phyloP scores from a whole-genome alignment of 2,888 invertebrate genomes.

The Synanthedon myopaeformis region DNA sequence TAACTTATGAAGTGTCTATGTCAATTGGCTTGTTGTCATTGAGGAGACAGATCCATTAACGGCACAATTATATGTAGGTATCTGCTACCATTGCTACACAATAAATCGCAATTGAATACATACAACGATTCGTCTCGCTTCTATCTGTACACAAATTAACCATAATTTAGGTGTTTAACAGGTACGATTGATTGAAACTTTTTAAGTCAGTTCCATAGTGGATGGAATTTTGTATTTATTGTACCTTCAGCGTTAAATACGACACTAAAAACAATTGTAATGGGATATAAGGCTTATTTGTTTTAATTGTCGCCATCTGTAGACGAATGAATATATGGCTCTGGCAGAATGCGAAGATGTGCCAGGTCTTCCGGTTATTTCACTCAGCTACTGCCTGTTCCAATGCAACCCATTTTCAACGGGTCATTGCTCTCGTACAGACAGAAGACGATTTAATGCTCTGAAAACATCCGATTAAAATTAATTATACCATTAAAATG shows the following conservation, averaged over 20 bases:
- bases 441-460: not conserved
- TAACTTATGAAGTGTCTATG: not conserved
- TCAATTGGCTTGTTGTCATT: conserved; percentile 24
- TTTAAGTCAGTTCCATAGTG: too few relatives aligned
- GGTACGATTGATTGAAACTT: too few relatives aligned
- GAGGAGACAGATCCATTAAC: conserved; percentile 36
- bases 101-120: conserved; percentile 24
- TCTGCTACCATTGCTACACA: conserved; percentile 21
- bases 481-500: too few relatives aligned
- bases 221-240: too few relatives aligned
- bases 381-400: conserved; percentile 22
- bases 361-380: conserved; percentile 40
- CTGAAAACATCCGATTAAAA: too few relatives aligned
- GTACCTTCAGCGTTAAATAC: conserved; percentile 1
- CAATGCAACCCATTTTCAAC: conserved; percentile 37
- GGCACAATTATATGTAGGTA: conserved; percentile 22
- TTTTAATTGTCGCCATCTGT: conserved; percentile 3
- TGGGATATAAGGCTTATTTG: conserved; percentile 2
- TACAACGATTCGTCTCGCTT: conserved; percentile 12
- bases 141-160: too few relatives aligned
- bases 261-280: conserved; percentile 5
- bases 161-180: too few relatives aligned
- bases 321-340: conserved; percentile 17
- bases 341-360: conserved; percentile 29
- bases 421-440: conserved; percentile 36